A percentile compares a stretch with the other conserved stretches of the same genome.
These are phyloP conservation scores for Ephydatia muelleri DNA, from an alignment of 37 sponge, comb jelly and placozoan genomes.

Conservation along the genomic window DNA sequence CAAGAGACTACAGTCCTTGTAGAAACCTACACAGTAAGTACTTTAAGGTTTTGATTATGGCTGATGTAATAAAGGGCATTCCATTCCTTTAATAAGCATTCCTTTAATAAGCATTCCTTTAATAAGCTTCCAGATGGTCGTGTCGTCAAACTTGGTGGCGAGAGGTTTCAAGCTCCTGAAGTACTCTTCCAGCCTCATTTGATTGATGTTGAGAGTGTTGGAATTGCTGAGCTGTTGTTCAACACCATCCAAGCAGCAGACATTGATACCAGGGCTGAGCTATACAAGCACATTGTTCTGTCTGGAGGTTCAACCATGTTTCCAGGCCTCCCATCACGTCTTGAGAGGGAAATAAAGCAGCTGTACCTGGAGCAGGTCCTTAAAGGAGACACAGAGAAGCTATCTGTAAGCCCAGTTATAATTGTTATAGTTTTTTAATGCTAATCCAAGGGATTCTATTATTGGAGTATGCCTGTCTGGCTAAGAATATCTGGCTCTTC, in stretches of 20 bases:
- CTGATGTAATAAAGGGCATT: not conserved
- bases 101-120: too few species aligned
- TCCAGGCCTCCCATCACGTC: constrained; percentile 96
- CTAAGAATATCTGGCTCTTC: too few species aligned
- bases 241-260: constrained; percentile 99
- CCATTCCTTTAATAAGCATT: not conserved
- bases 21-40: constrained; percentile 90
- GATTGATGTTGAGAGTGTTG: constrained; percentile 92
- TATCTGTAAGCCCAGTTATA: constrained; percentile 89
- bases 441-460: too few species aligned
- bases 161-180: constrained; percentile 97
- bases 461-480: too few species aligned
- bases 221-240: constrained; percentile 97
- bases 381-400: constrained; percentile 88
- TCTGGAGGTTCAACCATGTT: constrained; percentile 99
- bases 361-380: constrained; percentile 95
- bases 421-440: too few species aligned
- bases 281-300: constrained; percentile 99
- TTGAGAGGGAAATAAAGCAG: constrained; percentile 99
- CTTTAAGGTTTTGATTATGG: not conserved
- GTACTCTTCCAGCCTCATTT: constrained; percentile 98
- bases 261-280: constrained; percentile 94
- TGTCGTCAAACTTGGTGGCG: constrained; percentile 96
- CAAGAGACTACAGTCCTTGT: constrained; percentile 93
- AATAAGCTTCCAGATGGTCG: constrained; percentile 98